Percentiles rank a stretch among this genome's conserved stretches.
phyloP scores from a whole-genome alignment of 2,888 invertebrate genomes.

The Agrilus biguttatus region DNA sequence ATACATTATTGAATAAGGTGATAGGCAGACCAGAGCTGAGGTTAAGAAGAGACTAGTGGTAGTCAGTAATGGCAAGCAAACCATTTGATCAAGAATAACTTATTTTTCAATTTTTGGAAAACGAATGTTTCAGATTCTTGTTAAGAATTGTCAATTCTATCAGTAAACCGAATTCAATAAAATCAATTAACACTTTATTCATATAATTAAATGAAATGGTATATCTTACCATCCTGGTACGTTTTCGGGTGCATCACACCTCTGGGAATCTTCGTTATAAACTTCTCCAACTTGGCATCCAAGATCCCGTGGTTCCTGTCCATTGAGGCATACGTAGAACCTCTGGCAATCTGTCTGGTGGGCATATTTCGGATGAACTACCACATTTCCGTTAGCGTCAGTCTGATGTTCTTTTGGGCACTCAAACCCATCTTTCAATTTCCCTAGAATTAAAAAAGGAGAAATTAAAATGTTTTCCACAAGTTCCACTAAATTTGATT shows the following conservation, averaged over 20 bases:
- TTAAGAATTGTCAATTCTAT: no score
- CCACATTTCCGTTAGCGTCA: constrained; percentile 53
- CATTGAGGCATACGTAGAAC: constrained; percentile 82
- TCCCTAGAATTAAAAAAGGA: constrained; percentile 37
- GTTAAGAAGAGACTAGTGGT: no score
- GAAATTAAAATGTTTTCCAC: no score
- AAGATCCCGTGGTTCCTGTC: constrained; percentile 72
- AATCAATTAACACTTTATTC: no score
- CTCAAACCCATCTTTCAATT: constrained; percentile 68
- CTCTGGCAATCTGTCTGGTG: constrained; percentile 81
- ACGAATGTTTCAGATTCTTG: no score
- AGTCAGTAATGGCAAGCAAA: no score
- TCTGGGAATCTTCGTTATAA: constrained; percentile 75
- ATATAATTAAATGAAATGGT: constrained; percentile 1
- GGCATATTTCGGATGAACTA: constrained; percentile 73
- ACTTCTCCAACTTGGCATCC: constrained; percentile 78
- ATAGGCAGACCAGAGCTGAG: no score
- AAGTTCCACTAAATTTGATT: no score
- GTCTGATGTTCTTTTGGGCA: constrained; percentile 59
- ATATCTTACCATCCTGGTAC: constrained; percentile 69
- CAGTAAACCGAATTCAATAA: no score
- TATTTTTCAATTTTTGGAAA: no score
- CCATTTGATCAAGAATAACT: no score
- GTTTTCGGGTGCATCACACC: constrained; percentile 82
- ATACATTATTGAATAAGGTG: no score